These are phyloP conservation scores for Tangara arthus DNA, from an alignment of 2,797 vertebrate species.

Conservation along the genomic window DNA sequence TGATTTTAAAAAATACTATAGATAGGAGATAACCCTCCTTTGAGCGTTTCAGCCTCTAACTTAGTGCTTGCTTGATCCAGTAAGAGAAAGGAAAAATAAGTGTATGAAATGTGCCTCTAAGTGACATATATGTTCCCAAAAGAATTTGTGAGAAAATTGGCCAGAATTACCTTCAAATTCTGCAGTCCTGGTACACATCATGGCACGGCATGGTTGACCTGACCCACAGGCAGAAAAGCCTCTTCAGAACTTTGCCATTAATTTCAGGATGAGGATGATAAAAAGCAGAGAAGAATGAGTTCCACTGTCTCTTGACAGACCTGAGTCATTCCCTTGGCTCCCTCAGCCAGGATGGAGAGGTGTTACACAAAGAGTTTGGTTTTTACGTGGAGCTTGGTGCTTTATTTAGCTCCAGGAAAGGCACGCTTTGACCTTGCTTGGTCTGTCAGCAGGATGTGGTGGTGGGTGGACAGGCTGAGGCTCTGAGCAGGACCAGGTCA, in stretches of 20 bases:
- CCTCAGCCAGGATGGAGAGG: not conserved
- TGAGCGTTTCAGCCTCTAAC: not conserved
- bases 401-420: not conserved
- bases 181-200: not conserved
- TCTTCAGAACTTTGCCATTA: not conserved
- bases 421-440: not conserved
- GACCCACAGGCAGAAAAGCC: not conserved
- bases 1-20: not conserved
- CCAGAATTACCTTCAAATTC: not conserved
- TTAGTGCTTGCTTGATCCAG: not conserved
- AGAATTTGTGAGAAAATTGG: not conserved
- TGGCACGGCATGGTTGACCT: not conserved
- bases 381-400: not conserved
- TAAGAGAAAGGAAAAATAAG: not conserved
- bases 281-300: not conserved
- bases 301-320: not conserved
- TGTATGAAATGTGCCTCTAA: not conserved
- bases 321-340: not conserved
- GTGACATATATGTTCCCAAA: not conserved
- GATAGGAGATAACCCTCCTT: not conserved
- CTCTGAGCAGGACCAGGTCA: not conserved
- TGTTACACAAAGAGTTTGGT: not conserved
- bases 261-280: not conserved
- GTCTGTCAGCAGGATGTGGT: not conserved
- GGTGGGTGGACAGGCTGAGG: not conserved